Base-by-base conservation (phyloP, 2,888 invertebrate species). In the Myathropa florea region DNA sequence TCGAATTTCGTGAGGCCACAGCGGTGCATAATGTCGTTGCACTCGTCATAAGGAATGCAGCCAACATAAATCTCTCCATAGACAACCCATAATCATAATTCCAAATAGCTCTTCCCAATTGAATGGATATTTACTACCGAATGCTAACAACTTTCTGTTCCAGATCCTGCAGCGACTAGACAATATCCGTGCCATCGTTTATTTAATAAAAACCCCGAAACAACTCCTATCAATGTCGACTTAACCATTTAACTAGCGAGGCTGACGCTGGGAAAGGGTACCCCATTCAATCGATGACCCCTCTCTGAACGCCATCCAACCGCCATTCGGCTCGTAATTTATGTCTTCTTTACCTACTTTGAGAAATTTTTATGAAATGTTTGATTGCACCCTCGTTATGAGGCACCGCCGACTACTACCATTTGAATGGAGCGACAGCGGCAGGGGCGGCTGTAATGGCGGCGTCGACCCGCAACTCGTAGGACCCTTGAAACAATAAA, bases 301-400 rank as follows among this genome's bases (percentile, higher is more conserved):
- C 46, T 46, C 64, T 73, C 73, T 53, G 73, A 82, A 82, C 77
- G 81, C 85, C 81, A 84, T 64, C 71, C 75, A 55, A 76, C 67
- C 80, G 24, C 30, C 26, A 77, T 57, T 65, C 77, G 39, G 60
- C 28, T 60, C 67, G 71, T 84, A 67, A 84, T 86, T 86, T 86
- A 86, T 86, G 86, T 86, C 86, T 86, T 86, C 86, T 86, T 86
- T 86, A 83, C 83, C 83, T 75, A 86, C 59, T 83, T 79, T 79
- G 39, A 68, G 59, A 68, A 77, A 59, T 64, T 79, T 85, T 82
- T 83, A 83, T 78, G 83, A 86, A 86, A 86, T 86, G 83, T 86
- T 86, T 86, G 86, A 86, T 86, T 86, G 86, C 83, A 86, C 86
- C 86, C 86, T 86, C 86, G 86, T 86, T 86, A 86, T 86, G 76